Percentiles rank a stretch among this genome's conserved stretches.
Conservation (phyloP, 2,797 vertebrate genomes). For the Zalophus californianus region DNA sequence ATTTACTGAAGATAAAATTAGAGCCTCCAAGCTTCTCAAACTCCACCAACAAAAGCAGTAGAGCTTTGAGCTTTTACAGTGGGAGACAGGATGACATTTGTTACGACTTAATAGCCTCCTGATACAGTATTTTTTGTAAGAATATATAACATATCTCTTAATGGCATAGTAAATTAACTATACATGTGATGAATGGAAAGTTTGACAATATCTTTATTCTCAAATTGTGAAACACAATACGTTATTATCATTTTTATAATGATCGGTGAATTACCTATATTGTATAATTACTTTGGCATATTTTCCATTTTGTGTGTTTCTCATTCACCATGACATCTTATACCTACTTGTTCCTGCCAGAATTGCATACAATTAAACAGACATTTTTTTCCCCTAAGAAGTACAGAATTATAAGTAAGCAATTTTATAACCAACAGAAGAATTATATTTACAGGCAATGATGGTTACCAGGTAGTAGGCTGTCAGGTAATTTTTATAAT, state of each 20-base stretch:
- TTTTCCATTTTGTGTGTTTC: constrained; percentile 26
- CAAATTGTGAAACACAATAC: background rate
- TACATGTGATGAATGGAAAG: background rate
- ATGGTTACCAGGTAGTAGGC: background rate
- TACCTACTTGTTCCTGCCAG: background rate
- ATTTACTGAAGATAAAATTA: background rate
- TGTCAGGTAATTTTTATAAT: constrained; percentile 4
- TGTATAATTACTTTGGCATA: background rate
- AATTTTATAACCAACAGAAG: background rate
- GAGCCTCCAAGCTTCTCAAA: background rate
- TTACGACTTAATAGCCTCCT: background rate
- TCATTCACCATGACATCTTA: constrained; percentile 3
- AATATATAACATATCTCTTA: background rate
- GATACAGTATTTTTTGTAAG: background rate
- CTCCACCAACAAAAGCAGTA: background rate
- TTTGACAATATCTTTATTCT: constrained; percentile 19
- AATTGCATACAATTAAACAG: background rate
- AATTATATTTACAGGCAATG: background rate
- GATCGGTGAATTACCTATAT: background rate
- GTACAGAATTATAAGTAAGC: background rate
- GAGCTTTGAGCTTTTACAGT: background rate
- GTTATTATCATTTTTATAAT: background rate
- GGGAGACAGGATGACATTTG: background rate
- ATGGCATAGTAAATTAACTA: background rate
- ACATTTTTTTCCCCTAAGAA: background rate